Conservation (phyloP, 2,797 vertebrate genomes). For the Telmatherina bonti region DNA sequence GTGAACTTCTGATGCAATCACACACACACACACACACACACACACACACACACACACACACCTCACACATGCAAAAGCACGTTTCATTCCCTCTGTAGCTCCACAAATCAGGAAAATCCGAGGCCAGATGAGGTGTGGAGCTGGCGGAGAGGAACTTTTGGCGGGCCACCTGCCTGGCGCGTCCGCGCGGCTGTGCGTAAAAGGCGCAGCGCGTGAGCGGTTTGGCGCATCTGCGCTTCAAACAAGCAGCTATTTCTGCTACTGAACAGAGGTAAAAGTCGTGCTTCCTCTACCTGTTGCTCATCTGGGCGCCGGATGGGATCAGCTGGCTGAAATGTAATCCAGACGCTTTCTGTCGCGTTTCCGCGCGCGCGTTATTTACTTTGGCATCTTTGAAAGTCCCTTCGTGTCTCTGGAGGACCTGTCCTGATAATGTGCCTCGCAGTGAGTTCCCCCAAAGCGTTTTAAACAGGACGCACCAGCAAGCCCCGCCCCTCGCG, state of each 20-base stretch:
- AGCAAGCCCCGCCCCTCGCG: constrained; percentile 52
- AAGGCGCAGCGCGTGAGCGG: constrained; percentile 35
- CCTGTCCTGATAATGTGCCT: constrained; percentile 74
- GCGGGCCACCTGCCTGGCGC: constrained; percentile 17
- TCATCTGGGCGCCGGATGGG: constrained; percentile 61
- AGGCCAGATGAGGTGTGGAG: background rate
- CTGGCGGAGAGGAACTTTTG: constrained; percentile 2
- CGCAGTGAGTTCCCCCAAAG: constrained; percentile 62
- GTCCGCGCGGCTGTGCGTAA: constrained; percentile 35
- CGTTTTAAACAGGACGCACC: constrained; percentile 79
- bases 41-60: too few relatives aligned
- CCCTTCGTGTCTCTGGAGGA: constrained; percentile 57
- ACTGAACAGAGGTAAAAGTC: background rate
- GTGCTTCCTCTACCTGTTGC: constrained; percentile 73
- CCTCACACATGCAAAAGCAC: background rate
- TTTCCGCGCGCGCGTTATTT: constrained; percentile 38
- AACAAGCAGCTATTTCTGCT: background rate
- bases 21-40: too few relatives aligned
- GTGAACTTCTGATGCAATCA: constrained; percentile 60
- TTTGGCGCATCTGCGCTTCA: background rate
- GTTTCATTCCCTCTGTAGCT: background rate
- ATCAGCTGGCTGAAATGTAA: constrained; percentile 68
- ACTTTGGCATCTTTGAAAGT: constrained; percentile 21
- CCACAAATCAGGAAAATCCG: background rate
- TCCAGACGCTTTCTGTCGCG: constrained; percentile 53